Conservation (phyloP, 2,797 vertebrate genomes). For the Sebastes itinus region DNA sequence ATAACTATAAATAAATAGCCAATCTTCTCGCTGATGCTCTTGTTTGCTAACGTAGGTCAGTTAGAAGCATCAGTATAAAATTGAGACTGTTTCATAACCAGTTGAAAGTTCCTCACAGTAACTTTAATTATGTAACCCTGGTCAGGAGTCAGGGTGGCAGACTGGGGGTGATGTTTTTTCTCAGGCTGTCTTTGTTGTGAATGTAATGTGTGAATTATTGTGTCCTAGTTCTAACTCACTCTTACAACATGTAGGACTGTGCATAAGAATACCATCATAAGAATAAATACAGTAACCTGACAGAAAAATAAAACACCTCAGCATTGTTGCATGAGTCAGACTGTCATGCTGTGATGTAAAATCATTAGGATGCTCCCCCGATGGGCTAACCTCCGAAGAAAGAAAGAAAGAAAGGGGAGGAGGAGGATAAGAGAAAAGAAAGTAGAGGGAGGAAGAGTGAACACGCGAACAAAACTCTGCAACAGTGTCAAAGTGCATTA, state of each 20-base stretch:
- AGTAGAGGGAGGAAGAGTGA: not conserved
- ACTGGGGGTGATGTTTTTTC: not conserved
- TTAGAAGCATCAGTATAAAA: not conserved
- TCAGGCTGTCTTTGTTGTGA: not conserved
- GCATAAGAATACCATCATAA: not conserved
- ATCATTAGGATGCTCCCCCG: conserved; percentile 70
- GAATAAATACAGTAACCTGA: conserved; percentile 14
- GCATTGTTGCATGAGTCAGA: conserved; percentile 47
- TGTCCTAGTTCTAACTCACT: not conserved
- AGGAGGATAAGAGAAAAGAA: not conserved
- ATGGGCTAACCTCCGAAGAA: conserved; percentile 43
- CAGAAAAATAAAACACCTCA: conserved; percentile 46
- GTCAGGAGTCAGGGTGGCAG: not conserved
- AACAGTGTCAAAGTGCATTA: conserved; percentile 42
- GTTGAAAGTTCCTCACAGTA: not conserved
- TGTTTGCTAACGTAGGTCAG: not conserved
- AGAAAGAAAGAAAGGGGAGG: not conserved
- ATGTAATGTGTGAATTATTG: not conserved
- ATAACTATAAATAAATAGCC: not conserved
- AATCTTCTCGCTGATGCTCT: not conserved
- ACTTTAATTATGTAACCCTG: not conserved
- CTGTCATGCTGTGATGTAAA: conserved; percentile 63
- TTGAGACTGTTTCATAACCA: not conserved
- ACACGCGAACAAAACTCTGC: conserved; percentile 19
- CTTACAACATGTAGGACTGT: not conserved